Conservation (phyloP, 2,113 vertebrate species). For the Leptocoma aspasia region DNA sequence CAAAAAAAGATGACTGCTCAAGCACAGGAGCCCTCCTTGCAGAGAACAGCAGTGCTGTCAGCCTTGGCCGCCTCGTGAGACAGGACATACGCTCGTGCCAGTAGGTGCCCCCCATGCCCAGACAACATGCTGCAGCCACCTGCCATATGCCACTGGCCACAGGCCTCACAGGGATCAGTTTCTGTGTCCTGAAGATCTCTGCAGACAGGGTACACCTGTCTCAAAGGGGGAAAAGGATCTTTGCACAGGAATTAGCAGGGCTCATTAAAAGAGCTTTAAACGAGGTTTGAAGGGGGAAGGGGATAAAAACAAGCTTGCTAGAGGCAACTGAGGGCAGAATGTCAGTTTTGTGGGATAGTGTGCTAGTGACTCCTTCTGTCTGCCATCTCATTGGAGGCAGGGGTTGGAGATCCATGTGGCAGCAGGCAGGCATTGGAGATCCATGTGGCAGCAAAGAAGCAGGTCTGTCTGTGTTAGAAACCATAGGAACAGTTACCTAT, state of each 20-base stretch:
- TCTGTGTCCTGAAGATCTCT: background rate
- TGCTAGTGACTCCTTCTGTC: background rate
- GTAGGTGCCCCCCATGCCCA: background rate
- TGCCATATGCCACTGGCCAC: constrained; percentile 6
- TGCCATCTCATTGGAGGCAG: background rate
- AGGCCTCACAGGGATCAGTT: background rate
- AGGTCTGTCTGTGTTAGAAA: background rate
- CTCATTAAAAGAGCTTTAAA: background rate
- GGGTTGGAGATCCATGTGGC: background rate
- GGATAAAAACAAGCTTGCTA: background rate
- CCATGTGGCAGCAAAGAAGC: fast-evolving
- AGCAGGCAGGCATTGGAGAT: background rate
- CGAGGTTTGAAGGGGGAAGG: background rate
- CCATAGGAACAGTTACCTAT: background rate
- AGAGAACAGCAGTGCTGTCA: background rate
- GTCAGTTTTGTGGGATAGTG: background rate
- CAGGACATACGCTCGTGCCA: background rate
- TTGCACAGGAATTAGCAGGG: background rate
- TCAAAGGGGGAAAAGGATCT: background rate
- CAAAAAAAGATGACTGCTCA: background rate
- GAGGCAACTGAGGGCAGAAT: background rate
- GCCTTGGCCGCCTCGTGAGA: background rate
- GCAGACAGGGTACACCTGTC: background rate
- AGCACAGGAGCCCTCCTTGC: background rate
- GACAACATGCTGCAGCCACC: background rate